Evolutionary conservation across 2,888 invertebrate genomes (phyloP), one percentile per base, ranked within the genome.

Genomic region (Pammene fasciana): DNA sequence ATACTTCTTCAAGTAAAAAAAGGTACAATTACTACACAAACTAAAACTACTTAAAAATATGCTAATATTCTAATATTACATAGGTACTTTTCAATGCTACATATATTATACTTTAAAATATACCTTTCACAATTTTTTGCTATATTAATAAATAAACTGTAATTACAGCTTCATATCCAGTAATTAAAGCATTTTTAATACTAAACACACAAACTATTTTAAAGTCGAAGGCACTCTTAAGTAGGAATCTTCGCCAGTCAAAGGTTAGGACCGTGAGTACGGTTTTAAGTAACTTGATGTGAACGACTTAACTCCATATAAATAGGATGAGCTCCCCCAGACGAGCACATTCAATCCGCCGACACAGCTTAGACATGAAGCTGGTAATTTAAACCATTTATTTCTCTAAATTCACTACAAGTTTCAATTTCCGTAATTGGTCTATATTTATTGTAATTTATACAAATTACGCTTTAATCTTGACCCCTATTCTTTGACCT

Each of bases 271-370:
- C 86, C 87, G 90, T 88, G 89, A 87, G 85, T 78, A 78, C 76
- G 71, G 75, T 81, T 87, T 86, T 82, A 82, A 84, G 84, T 86
- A 86, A 86, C 80, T 75, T 79, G 79, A 79, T 79, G 86, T 86
- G 90, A 91, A 85, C 89, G 90, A 90, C 87, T 87, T 82, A 84
- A 75, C 82, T 83, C 82, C 83, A 87, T 91, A 92, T 92, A 92
- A 91, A 92, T 90, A 87, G 89, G 84, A 83, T 86, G 83, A 77
- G 77, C 75, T 76, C 71, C 78, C 76, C 73, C 75, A 75, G 79
- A 74, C 74, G 9, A 75, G 78, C 82, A 89, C 89, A 92, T 84
- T 91, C 86, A 75, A 80, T 80, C 76, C 74, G 74, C 67, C 72
- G 70, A 73, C 81, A 88, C 89, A 88, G 86, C 90, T 89, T 78